A percentile compares a stretch with the other conserved stretches of the same genome.
Conservation (phyloP, 2,797 vertebrate species). For the Hydrolagus colliei region DNA sequence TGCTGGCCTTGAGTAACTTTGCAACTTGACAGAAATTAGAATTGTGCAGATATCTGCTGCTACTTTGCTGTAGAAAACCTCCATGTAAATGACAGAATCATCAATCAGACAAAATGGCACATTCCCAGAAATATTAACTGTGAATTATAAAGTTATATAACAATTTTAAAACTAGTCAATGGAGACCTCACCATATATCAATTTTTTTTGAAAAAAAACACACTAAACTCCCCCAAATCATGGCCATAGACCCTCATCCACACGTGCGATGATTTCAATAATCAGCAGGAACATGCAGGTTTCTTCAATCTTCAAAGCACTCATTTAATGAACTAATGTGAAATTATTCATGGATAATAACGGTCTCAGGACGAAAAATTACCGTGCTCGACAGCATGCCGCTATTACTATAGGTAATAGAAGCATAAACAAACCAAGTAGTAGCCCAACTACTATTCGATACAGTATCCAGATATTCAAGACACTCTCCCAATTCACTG, state of each 20-base stretch:
- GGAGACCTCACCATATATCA: neutral
- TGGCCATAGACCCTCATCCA: too few species aligned
- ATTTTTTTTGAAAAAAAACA: neutral
- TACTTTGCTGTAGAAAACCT: neutral
- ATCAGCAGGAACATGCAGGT: constrained; percentile 43
- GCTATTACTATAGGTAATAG: neutral
- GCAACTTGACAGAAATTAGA: neutral
- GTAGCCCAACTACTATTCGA: neutral
- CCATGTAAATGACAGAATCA: neutral
- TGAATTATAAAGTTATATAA: neutral
- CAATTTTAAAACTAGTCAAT: neutral
- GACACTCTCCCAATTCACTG: neutral
- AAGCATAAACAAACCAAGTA: neutral
- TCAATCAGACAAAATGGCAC: neutral
- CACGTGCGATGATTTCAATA: neutral
- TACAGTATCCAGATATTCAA: neutral
- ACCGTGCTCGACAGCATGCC: neutral
- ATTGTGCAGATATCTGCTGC: neutral
- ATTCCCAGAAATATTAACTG: neutral
- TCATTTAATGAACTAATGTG: constrained; percentile 48
- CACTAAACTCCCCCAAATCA: neutral
- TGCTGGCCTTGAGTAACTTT: too few species aligned
- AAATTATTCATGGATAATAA: neutral
- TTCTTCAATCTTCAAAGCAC: constrained; percentile 46
- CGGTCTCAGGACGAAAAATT: neutral